Percentiles rank a stretch among this genome's conserved stretches.
phyloP scores from a whole-genome alignment of 2,888 invertebrate species.

The Choristoneura rosaceana region DNA sequence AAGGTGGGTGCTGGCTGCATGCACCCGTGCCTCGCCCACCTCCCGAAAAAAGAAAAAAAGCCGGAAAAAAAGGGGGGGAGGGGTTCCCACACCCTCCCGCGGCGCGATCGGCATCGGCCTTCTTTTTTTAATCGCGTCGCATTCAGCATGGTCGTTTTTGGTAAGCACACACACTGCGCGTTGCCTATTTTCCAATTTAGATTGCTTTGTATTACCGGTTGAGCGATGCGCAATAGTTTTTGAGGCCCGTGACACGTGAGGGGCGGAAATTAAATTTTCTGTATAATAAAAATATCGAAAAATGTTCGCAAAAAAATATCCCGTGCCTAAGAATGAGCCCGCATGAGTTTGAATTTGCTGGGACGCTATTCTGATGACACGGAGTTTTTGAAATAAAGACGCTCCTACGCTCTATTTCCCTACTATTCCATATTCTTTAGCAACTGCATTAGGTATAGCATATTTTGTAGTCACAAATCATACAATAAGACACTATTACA shows the following conservation, averaged over 20 bases:
- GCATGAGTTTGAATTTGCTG: slow-evolving; percentile 5
- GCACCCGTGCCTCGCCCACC: slow-evolving; percentile 82
- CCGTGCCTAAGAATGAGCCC: slow-evolving; percentile 27
- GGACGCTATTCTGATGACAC: neutral
- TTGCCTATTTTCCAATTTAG: slow-evolving; percentile 86
- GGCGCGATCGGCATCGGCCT: slow-evolving; percentile 84
- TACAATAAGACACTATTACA: no score
- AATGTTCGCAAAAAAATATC: slow-evolving; percentile 5
- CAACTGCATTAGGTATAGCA: no score
- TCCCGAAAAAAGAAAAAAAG: slow-evolving; percentile 80
- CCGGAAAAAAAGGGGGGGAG: slow-evolving; percentile 70
- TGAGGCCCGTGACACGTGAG: slow-evolving; percentile 79
- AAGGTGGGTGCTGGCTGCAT: slow-evolving; percentile 83
- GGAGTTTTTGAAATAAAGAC: neutral
- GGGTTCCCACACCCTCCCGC: slow-evolving; percentile 71
- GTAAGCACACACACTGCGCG: slow-evolving; percentile 85
- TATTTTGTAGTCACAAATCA: no score
- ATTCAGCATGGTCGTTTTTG: slow-evolving; percentile 83
- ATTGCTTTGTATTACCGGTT: slow-evolving; percentile 85
- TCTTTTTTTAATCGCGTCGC: slow-evolving; percentile 86
- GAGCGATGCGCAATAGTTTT: slow-evolving; percentile 85
- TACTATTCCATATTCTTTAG: neutral
- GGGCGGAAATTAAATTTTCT: slow-evolving; percentile 75
- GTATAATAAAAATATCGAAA: slow-evolving; percentile 31
- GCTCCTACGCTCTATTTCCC: neutral